Evolutionary conservation across 92 coral and sea anemone species (phyloP), one percentile per base, ranked within the genome.

Genomic region (Phymanthus crucifer): DNA sequence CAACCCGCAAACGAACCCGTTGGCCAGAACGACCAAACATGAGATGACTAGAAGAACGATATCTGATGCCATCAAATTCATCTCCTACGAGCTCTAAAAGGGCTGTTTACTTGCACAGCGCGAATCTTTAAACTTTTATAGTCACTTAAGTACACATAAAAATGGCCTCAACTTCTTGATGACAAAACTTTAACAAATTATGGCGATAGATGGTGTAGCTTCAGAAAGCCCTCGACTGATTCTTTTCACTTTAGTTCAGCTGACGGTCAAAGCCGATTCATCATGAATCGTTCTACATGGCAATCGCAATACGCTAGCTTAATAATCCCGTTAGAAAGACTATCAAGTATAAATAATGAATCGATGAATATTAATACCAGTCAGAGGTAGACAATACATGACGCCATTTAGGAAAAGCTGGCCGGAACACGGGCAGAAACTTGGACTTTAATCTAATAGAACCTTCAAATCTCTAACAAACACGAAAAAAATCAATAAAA

Each of bases 1-100:
- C 67, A 85, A 38, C 4, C 76, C 78, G 29, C 93, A 89, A 23
- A 89, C 84, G 10, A 75, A 73, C n/a, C 75, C 65, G 78, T 89
- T 89, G 7, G 87, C 73, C 26, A 77, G 72, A 2, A 85, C 90
- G 13, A 82, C 87, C 40, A 89, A 40, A 43, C 87, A 52, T 17
- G 93, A 82, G 21, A 78, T 67, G 27, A 58, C 37, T 18, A 82
- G 58, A 19, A 82, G 45, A 8, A 45, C 48, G 9, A 82, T 82
- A 35, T 61, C 40, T 5, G 47, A 10, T 0, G 1, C 72, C 2
- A 45, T 32, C 61, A 70, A 35, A 17, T 11, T 31, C 36, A 32
- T n/a, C 24, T 14, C 33, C 3, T 2, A 3, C 0, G 11, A 24
- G 66, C 21, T 50, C 18, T n/a, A n/a, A n/a, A n/a, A n/a, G n/a